Percentiles rank a stretch among this genome's conserved stretches.
Evolutionary conservation across 2,113 vertebrate species (phyloP).

Genomic region (Melanostigma gelatinosum): DNA sequence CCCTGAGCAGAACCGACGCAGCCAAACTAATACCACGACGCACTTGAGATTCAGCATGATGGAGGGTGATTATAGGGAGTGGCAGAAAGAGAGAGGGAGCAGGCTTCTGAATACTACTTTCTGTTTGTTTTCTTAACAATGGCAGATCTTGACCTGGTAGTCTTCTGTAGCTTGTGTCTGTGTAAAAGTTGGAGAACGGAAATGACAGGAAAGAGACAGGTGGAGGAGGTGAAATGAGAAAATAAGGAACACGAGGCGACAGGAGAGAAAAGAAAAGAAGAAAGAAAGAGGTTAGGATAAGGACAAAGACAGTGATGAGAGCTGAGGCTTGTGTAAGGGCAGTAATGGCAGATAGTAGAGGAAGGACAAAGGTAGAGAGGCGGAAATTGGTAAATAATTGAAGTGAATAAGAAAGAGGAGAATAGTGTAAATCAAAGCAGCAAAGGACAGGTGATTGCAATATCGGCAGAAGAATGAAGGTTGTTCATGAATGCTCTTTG

Average conservation of each 20-base stretch:
- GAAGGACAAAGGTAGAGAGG: conserved; percentile 16
- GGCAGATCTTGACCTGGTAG: conserved; percentile 30
- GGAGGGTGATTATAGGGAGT: conserved; percentile 49
- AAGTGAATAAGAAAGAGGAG: conserved; percentile 15
- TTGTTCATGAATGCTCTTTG: neutral
- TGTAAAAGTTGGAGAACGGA: conserved; percentile 5
- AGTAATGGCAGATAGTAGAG: conserved; percentile 50
- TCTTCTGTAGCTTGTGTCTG: conserved; percentile 21
- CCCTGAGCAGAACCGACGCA: conserved; percentile 43
- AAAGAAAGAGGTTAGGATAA: conserved; percentile 18
- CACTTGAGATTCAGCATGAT: conserved; percentile 48
- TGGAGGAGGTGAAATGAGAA: conserved; percentile 22
- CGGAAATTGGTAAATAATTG: conserved; percentile 16
- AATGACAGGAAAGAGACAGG: conserved; percentile 26
- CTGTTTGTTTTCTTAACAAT: conserved; percentile 42
- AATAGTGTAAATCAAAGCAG: conserved; percentile 6
- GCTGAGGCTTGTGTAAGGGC: conserved; percentile 12
- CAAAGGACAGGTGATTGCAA: conserved; percentile 16
- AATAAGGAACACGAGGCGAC: conserved; percentile 13
- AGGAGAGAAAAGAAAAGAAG: neutral
- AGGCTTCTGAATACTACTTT: conserved; percentile 17
- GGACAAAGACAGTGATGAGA: neutral
- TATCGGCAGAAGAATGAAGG: conserved; percentile 24
- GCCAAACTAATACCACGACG: conserved; percentile 51
- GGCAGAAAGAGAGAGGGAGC: conserved; percentile 4